Base-by-base conservation (phyloP, 2,888 invertebrate genomes). In the Conus canariensis region DNA sequence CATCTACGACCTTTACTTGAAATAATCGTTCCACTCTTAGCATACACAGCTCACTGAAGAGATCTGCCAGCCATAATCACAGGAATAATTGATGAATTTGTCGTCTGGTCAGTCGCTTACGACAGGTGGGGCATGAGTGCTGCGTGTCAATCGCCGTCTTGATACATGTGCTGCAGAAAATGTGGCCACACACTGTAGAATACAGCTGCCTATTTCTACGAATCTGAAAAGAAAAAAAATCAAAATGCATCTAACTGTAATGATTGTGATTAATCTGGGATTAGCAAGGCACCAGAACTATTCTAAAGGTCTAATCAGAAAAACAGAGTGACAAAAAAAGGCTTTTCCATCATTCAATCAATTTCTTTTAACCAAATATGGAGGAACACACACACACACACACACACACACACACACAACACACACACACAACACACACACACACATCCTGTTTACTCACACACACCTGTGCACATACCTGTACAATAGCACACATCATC, bases 171-270 rank as follows among this genome's bases (percentile, higher is more conserved):
- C 92, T 91, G 92, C 95, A 95, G 90, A 95, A 95, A 56, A 95
- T 91, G 91, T 95, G 95, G 25, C 95, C 95, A 91, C 95, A 95
- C 7, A 87, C 90, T 74, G 95, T 95, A n/a, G 95, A 94, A 88
- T 92, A 92, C 45, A 95, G 67, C 45, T 92, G 93, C 45, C 92
- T 90, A 80, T 90, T 93, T 16, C 90, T 88, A 30, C 91, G 90
- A 30, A 95, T 94, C 95, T 95, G 93, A 30, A 86, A 16, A 22
- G 0, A 22, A 9, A 10, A 83, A n/a, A 58, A 83, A 30, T 14
- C 9, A 45, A 45, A 45, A 45, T 45, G 45, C 45, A 45, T n/a
- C 22, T 74, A 25, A 30, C 77, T 77, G 19, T 30, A 59, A 80
- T 30, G 19, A 22, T 22, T 45, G 45, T 2, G n/a, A 67, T 67